Evolutionary conservation across 2,888 invertebrate species (phyloP), one percentile per base, ranked within the genome.

Genomic region (Ophion ellenae): DNA sequence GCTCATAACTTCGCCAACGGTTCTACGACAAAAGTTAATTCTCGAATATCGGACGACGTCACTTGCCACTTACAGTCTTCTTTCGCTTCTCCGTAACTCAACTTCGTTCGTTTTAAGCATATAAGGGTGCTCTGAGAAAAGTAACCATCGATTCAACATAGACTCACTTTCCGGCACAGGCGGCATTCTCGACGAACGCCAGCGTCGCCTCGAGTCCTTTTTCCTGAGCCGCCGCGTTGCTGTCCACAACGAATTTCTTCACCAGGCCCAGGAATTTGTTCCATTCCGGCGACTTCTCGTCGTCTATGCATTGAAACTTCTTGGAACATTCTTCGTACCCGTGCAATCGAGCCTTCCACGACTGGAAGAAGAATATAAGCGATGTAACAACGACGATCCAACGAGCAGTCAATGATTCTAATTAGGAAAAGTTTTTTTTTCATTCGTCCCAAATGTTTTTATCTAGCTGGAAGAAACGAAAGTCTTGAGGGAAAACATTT

Each of bases 321-420:
- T 98, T 99, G 9, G 97, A 96, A 0, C 98, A 97, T 94, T 99
- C 99, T 94, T 99, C 99, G 91, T 99, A 99, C 0, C 99, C 99
- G 88, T 97, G 97, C 2, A 99, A 96, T 88, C 99, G 96, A 5
- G 99, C 99, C 94, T 99, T 99, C 99, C 99, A 99, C 81, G 97
- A 95, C 96, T 96, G 90, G 53, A 91, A 80, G 5, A 20, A 71
- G 11, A 6, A 61, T 3, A 53, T 53, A 14, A 53, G 53, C 53
- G 5, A 53, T 17, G 53, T 7, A 9, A 40, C 40, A 40, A 40
- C 40, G 9, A 40, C 40, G 40, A 9, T 40, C 40, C 9, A 40
- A 40, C 40, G 40, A 0, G 7, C 7, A 40, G 40, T 40, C 40
- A 40, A 40, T 9, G 40, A 9, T 9, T 40, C 40, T 40, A 9